phyloP scores from a whole-genome alignment of 2,888 invertebrate species.

The Cephus rjabovi region DNA sequence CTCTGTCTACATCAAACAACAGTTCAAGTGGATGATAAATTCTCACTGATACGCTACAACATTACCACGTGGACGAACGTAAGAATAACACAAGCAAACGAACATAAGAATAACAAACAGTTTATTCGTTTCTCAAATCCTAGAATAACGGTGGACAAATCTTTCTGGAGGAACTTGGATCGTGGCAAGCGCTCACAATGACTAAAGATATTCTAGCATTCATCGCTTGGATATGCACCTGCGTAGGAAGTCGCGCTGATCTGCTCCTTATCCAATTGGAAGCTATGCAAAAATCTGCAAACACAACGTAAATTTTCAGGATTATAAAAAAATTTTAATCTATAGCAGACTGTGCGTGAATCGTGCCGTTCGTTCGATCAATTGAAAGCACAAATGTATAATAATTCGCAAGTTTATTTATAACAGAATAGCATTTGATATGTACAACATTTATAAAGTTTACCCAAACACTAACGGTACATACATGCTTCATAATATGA shows the following conservation, averaged over 20 bases:
- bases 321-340: neutral
- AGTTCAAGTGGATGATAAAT: constrained; percentile 46
- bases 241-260: constrained; percentile 52
- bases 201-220: constrained; percentile 55
- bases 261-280: constrained; percentile 52
- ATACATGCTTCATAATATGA: constrained; percentile 26
- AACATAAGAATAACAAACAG: too few relatives aligned
- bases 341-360: neutral
- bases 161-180: constrained; percentile 40
- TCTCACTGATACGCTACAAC: constrained; percentile 44
- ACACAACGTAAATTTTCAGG: constrained; percentile 9
- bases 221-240: constrained; percentile 56
- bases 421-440: constrained; percentile 63
- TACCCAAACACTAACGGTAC: constrained; percentile 42
- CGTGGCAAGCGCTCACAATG: constrained; percentile 51
- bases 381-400: neutral
- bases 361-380: neutral
- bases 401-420: constrained; percentile 52
- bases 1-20: constrained; percentile 55
- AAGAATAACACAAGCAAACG: constrained; percentile 8
- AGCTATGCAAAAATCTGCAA: constrained; percentile 50
- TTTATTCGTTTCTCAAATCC: neutral
- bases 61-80: constrained; percentile 27
- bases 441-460: constrained; percentile 62
- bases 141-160: constrained; percentile 13